A percentile compares a stretch with the other conserved stretches of the same genome.
phyloP scores from a whole-genome alignment of 2,888 invertebrate species.

The Osmoderma eremita region DNA sequence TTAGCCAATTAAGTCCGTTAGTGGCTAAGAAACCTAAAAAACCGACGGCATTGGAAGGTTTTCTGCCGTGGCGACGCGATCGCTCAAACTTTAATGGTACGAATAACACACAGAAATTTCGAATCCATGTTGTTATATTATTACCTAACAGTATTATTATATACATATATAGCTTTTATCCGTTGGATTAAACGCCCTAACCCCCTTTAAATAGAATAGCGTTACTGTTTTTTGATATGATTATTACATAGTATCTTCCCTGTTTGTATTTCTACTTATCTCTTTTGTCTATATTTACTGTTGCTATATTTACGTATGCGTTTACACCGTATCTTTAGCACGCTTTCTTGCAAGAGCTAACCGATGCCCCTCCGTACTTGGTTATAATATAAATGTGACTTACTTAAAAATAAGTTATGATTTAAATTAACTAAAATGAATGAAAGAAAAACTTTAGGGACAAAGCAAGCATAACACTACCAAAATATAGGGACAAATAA shows the following conservation, averaged over 20 bases:
- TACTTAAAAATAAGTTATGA: too few species aligned
- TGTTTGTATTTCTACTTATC: conserved; percentile 3
- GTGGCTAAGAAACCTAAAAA: conserved; percentile 56
- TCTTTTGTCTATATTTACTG: conserved; percentile 5
- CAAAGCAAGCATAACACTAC: too few species aligned
- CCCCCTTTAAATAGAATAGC: conserved; percentile 26
- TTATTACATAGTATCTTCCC: neutral
- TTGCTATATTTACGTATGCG: conserved; percentile 21
- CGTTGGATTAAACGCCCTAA: conserved; percentile 10
- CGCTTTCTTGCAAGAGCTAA: conserved; percentile 33
- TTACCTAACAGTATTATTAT: neutral
- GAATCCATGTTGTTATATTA: conserved; percentile 12
- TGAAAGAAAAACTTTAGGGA: too few species aligned
- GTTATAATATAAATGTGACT: neutral
- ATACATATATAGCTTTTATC: conserved; percentile 32
- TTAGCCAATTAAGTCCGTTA: conserved; percentile 59
- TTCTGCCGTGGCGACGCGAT: conserved; percentile 87
- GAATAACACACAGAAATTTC: conserved; percentile 49
- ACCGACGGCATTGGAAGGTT: conserved; percentile 82
- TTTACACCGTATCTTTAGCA: conserved; percentile 30
- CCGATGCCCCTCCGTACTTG: neutral
- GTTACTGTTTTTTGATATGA: conserved; percentile 19
- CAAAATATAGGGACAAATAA: too few species aligned
- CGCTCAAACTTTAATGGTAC: conserved; percentile 79
- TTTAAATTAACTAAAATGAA: too few species aligned